A percentile compares a stretch with the other conserved stretches of the same genome.
phyloP scores from a whole-genome alignment of 2,888 invertebrate genomes.

The Eristalis intricaria region DNA sequence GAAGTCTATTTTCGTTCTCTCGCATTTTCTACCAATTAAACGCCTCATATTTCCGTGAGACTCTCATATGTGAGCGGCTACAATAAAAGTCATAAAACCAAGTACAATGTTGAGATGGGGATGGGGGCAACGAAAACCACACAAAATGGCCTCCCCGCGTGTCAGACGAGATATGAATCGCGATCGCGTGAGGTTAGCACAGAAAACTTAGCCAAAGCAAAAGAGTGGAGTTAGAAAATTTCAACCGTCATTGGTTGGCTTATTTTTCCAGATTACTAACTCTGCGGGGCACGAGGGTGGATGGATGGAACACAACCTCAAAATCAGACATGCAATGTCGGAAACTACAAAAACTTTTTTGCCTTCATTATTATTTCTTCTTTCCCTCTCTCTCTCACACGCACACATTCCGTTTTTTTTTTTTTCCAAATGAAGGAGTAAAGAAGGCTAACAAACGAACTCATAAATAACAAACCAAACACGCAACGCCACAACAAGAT shows the following conservation, averaged over 20 bases:
- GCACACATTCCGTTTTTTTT: background rate
- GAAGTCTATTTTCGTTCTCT: conserved; percentile 45
- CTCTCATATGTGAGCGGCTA: conserved; percentile 1
- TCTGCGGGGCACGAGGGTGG: conserved; percentile 1
- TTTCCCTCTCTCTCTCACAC: conserved; percentile 4
- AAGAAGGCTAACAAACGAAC: conserved; percentile 37
- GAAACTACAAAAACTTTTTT: conserved; percentile 46
- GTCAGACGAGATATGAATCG: conserved; percentile 45
- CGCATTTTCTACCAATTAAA: conserved; percentile 65
- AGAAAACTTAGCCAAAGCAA: conserved; percentile 27
- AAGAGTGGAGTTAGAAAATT: conserved; percentile 6
- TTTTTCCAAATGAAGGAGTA: background rate
- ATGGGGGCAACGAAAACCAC: background rate
- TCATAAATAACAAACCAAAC: conserved; percentile 67
- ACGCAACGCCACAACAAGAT: conserved; percentile 54
- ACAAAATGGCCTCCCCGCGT: conserved; percentile 50
- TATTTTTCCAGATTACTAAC: conserved; percentile 37
- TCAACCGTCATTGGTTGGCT: conserved; percentile 37
- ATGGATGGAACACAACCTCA: conserved; percentile 21
- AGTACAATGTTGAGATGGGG: conserved; percentile 5
- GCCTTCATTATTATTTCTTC: conserved; percentile 51
- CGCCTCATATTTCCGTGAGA: conserved; percentile 3
- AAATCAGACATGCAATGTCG: conserved; percentile 66
- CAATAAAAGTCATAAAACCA: conserved; percentile 38
- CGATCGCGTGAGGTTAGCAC: conserved; percentile 52